phyloP scores from a whole-genome alignment of 2,888 invertebrate species.

The Heteropelma amictum region DNA sequence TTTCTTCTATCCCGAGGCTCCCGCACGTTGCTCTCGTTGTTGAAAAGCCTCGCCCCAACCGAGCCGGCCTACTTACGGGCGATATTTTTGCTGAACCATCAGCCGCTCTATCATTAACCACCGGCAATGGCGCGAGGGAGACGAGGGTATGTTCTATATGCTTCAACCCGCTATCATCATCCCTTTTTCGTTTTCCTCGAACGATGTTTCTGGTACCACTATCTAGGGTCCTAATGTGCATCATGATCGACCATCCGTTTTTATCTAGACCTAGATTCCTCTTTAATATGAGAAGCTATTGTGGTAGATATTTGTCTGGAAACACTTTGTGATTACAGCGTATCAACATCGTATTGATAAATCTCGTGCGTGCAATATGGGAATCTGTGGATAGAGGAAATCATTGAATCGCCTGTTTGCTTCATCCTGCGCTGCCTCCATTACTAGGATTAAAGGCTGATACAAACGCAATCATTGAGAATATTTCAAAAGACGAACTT shows the following conservation, averaged over 20 bases:
- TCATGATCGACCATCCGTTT: neutral
- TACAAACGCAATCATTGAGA: conserved; percentile 11
- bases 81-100: conserved; percentile 32
- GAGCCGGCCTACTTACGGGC: conserved; percentile 39
- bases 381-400: too few relatives aligned
- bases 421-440: neutral
- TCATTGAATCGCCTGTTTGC: neutral
- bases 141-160: neutral
- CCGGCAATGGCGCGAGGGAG: neutral
- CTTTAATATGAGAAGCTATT: too few relatives aligned
- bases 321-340: too few relatives aligned
- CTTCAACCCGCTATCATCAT: neutral
- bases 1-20: neutral
- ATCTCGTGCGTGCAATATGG: too few relatives aligned
- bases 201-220: neutral
- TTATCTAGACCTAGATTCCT: too few relatives aligned
- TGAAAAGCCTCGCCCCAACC: conserved; percentile 15
- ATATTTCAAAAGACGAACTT: conserved; percentile 10
- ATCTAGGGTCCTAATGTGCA: too few relatives aligned
- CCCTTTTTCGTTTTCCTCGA: neutral
- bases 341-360: too few relatives aligned
- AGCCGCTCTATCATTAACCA: neutral
- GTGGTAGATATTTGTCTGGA: too few relatives aligned
- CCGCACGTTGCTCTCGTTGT: conserved; percentile 27
- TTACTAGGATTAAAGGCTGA: neutral